Conservation (phyloP, 2,888 invertebrate genomes). For the Plagodis pulveraria region DNA sequence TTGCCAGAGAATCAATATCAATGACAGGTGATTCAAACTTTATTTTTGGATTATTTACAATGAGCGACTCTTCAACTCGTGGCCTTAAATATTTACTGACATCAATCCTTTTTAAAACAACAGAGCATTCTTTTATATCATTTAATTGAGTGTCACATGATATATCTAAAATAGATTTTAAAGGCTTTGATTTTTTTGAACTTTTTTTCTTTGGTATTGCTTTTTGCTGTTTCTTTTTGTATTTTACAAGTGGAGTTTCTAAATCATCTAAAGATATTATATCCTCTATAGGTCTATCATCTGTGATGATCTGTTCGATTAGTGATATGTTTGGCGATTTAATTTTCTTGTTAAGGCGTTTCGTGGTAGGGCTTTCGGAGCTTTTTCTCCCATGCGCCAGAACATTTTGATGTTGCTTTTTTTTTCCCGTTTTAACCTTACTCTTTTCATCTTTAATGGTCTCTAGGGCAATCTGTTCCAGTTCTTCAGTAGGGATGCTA, state of each 20-base stretch:
- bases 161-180: conserved; percentile 36
- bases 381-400: conserved; percentile 45
- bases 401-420: conserved; percentile 48
- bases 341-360: conserved; percentile 48
- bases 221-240: conserved; percentile 46
- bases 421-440: conserved; percentile 44
- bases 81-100: conserved; percentile 48
- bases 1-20: background rate
- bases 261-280: conserved; percentile 71
- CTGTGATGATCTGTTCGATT: conserved; percentile 73
- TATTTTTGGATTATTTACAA: background rate
- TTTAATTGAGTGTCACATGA: conserved; percentile 18
- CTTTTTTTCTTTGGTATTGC: conserved; percentile 39
- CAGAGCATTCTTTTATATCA: conserved; percentile 63
- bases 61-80: background rate
- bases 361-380: conserved; percentile 56
- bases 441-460: conserved; percentile 46
- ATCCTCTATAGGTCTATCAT: conserved; percentile 73
- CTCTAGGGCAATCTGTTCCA: conserved; percentile 73
- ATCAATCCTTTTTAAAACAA: conserved; percentile 58
- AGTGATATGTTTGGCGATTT: conserved; percentile 74
- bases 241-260: conserved; percentile 54
- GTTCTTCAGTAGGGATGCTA: conserved; percentile 71
- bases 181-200: conserved; percentile 29
- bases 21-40: conserved; percentile 6